Base-by-base conservation (phyloP, 2,113 vertebrate species). In the Alethe diademata region DNA sequence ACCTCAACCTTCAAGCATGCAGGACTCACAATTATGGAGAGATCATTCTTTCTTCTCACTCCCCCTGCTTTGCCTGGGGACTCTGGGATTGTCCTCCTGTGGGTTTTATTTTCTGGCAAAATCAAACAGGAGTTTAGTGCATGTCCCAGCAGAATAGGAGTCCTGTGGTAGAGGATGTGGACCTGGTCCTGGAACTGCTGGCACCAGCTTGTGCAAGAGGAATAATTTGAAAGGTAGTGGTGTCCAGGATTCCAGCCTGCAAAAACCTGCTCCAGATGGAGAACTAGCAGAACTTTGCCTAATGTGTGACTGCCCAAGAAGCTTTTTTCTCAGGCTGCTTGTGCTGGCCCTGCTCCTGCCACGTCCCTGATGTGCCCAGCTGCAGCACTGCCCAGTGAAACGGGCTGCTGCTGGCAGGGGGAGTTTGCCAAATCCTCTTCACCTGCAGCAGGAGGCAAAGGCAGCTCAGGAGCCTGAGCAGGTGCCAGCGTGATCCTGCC, bases 41-140 rank as follows among this genome's bases (percentile, higher is more conserved):
- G 42, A 62, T 3, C 36, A 18, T 31, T 22, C 23, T 7, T 8
- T 36, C 12, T 69, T n/a, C 18, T 50, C 1, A 0, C 33, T 54
- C 19, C 17, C 0, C 0, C 2, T 25, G 70, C 33, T 3, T 43
- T 28, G 6, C 40, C 23, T 11, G 38, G 17, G 11, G 40, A 13
- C 60, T 80, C 45, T 1, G 51, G 16, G 40, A 5, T 80, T 43
- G 1, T 38, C 45, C 64, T 54, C 33, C 25, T n/a, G n/a, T 25
- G 56, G 60, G 2, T 83, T 75, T 86, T 15, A 6, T 24, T 67
- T 29, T 35, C 36, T 65, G 81, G 45, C 15, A 45, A 33, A 36
- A 47, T 12, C 18, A 45, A 40, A 12, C 2, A 19, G 28, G 54
- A 40, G 4, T 50, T 83, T 4, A 19, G 28, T 15, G 33, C 0